Conservation (phyloP, 2,797 vertebrate genomes). For the Lutjanus argentimaculatus region DNA sequence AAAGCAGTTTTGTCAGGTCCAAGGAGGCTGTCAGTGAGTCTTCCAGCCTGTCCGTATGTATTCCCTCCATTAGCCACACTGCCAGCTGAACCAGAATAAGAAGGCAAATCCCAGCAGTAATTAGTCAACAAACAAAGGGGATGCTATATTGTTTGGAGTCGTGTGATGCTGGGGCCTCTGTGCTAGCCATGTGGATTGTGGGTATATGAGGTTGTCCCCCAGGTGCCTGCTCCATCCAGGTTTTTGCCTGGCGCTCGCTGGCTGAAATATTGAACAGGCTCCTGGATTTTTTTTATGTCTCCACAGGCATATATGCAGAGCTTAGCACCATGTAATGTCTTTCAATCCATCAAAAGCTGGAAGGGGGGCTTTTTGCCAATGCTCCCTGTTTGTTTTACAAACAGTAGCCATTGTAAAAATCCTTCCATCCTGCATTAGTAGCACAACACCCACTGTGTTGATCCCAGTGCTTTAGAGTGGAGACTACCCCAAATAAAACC, state of each 20-base stretch:
- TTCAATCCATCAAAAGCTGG: slow-evolving; percentile 70
- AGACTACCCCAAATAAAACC: slow-evolving; percentile 1
- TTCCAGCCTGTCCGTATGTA: slow-evolving; percentile 55
- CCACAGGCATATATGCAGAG: slow-evolving; percentile 70
- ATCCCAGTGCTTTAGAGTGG: slow-evolving; percentile 23
- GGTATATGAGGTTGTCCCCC: slow-evolving; percentile 52
- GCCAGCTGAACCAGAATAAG: slow-evolving; percentile 72
- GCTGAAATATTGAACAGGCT: slow-evolving; percentile 69
- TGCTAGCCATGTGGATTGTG: slow-evolving; percentile 52
- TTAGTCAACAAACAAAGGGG: slow-evolving; percentile 66
- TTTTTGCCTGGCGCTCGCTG: slow-evolving; percentile 52
- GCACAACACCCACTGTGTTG: slow-evolving; percentile 52
- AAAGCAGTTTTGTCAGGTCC: slow-evolving; percentile 45
- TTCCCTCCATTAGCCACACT: slow-evolving; percentile 59
- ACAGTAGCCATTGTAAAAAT: slow-evolving; percentile 53
- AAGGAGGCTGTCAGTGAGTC: slow-evolving; percentile 50
- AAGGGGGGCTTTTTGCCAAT: slow-evolving; percentile 44
- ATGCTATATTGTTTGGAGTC: slow-evolving; percentile 59
- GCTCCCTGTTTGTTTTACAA: slow-evolving; percentile 68
- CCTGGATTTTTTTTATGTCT: slow-evolving; percentile 61
- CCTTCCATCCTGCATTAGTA: slow-evolving; percentile 48
- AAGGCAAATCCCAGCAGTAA: slow-evolving; percentile 66
- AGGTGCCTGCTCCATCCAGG: slow-evolving; percentile 58
- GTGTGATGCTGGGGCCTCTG: slow-evolving; percentile 51
- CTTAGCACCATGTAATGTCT: slow-evolving; percentile 72